phyloP scores from a whole-genome alignment of 2,113 vertebrate genomes.

The Bos taurus region DNA sequence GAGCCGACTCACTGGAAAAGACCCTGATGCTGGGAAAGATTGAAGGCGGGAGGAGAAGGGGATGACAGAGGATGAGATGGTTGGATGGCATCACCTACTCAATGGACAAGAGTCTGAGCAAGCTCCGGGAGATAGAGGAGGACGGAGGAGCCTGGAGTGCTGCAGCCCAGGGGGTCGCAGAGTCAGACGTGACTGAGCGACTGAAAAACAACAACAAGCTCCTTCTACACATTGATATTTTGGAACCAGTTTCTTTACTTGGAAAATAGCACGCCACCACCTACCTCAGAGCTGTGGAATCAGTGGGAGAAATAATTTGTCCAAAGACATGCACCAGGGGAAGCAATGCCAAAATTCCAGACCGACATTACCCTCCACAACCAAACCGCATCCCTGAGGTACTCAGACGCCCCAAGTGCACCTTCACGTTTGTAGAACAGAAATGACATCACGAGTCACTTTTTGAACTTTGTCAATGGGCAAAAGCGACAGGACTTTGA shows the following conservation, averaged over 20 bases:
- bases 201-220: background rate
- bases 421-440: accelerated
- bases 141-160: background rate
- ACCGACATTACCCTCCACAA: accelerated
- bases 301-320: background rate
- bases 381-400: accelerated
- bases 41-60: background rate
- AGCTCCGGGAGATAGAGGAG: background rate
- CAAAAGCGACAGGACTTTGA: background rate
- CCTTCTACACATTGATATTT: too few species aligned
- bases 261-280: background rate
- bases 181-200: background rate
- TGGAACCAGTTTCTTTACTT: background rate
- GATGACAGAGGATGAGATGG: accelerated
- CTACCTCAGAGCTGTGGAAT: background rate
- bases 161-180: background rate
- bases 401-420: accelerated
- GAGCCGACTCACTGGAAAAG: background rate
- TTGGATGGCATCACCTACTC: background rate
- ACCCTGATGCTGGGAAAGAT: background rate
- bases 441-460: accelerated
- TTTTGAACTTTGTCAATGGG: background rate
- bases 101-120: background rate
- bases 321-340: too few species aligned
- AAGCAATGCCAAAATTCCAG: too few species aligned